These are phyloP conservation scores for Emydocephalus ijimae DNA, from an alignment of 2,113 vertebrate genomes.

Conservation along the genomic window DNA sequence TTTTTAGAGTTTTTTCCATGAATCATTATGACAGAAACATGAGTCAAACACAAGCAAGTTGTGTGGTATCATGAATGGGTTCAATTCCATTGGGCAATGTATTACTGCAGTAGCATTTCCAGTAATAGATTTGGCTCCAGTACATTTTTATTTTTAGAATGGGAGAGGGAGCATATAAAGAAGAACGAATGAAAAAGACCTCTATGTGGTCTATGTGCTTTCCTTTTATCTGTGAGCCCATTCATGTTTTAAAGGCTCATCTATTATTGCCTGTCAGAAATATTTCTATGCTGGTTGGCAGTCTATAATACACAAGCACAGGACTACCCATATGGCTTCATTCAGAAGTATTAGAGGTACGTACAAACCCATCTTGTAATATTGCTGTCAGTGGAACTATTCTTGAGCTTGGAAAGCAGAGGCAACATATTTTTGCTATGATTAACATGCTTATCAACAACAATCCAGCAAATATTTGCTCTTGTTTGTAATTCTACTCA, in stretches of 20 bases:
- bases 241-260: conserved; percentile 30
- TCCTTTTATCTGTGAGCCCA: conserved; percentile 1
- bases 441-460: conserved; percentile 7
- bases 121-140: conserved; percentile 1
- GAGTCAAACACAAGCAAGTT: not conserved
- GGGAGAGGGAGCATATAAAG: not conserved
- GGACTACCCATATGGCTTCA: conserved; percentile 13
- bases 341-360: conserved; percentile 19
- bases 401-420: conserved; percentile 22
- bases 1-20: not conserved
- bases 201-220: not conserved
- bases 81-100: not conserved
- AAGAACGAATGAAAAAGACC: conserved; percentile 14
- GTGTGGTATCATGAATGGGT: not conserved
- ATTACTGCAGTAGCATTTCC: not conserved
- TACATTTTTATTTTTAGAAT: not conserved
- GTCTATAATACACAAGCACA: not conserved
- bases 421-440: conserved; percentile 16
- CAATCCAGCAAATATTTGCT: conserved; percentile 20
- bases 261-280: not conserved
- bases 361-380: conserved; percentile 22
- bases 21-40: not conserved
- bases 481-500: not conserved
- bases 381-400: conserved; percentile 10
- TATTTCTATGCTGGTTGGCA: conserved; percentile 12